Percentiles rank a stretch among this genome's conserved stretches.
phyloP scores from a whole-genome alignment of 1,140 invertebrate species.

The Sesamia nonagrioides region DNA sequence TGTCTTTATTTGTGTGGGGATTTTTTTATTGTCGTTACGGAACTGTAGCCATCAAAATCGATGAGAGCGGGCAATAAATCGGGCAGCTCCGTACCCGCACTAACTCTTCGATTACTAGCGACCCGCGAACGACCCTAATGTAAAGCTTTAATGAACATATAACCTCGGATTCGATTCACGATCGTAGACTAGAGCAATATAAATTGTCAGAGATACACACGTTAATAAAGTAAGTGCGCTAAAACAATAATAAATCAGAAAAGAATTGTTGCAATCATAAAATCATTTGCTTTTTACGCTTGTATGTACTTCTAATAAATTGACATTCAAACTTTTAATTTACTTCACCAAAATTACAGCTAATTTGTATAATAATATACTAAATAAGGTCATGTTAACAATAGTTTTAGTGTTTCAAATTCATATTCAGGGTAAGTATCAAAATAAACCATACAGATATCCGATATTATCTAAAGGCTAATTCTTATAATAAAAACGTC shows the following conservation, averaged over 20 bases:
- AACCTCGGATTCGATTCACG: constrained; percentile 56
- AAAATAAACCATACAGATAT: too few relatives aligned
- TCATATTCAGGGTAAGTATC: too few relatives aligned
- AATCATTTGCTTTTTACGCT: background rate
- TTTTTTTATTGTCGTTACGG: constrained; percentile 13
- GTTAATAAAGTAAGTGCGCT: constrained; percentile 16
- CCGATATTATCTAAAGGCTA: too few relatives aligned
- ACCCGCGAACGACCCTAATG: constrained; percentile 69
- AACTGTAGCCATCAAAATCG: constrained; percentile 58
- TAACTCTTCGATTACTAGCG: constrained; percentile 76
- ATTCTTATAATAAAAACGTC: too few relatives aligned
- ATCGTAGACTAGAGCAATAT: constrained; percentile 48
- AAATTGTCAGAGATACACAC: constrained; percentile 14
- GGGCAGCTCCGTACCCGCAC: constrained; percentile 63
- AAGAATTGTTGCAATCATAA: constrained; percentile 16
- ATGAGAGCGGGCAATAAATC: constrained; percentile 71
- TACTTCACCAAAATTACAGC: too few relatives aligned
- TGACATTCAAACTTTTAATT: background rate
- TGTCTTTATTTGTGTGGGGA: background rate
- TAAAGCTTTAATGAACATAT: constrained; percentile 73
- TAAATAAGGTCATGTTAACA: too few relatives aligned
- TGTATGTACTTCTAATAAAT: background rate
- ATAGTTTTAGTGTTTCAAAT: too few relatives aligned
- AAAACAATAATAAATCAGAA: constrained; percentile 26
- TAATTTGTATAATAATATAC: too few relatives aligned